These are phyloP conservation scores for Celastrina argiolus DNA, from an alignment of 2,888 invertebrate genomes.

Conservation along the genomic window DNA sequence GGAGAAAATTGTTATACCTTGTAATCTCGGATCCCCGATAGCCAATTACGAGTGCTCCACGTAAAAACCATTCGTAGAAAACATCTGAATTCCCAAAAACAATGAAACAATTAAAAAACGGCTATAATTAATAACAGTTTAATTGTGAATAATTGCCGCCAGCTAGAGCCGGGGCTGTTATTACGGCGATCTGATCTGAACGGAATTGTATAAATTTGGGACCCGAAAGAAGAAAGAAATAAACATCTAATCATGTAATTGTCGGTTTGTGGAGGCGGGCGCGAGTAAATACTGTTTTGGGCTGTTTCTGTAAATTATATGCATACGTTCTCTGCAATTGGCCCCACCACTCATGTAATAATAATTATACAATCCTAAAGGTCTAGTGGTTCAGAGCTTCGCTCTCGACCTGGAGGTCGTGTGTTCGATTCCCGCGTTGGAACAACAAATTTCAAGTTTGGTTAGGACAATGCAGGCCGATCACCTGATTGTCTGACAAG, in stretches of 20 bases:
- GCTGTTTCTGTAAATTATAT: slow-evolving; percentile 27
- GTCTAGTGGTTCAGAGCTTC: no score
- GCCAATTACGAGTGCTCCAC: neutral
- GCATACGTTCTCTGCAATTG: neutral
- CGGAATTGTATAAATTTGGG: slow-evolving; percentile 66
- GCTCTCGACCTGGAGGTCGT: no score
- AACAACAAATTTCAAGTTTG: no score
- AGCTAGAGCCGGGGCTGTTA: slow-evolving; percentile 49
- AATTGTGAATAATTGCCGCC: slow-evolving; percentile 53
- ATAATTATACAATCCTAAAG: no score
- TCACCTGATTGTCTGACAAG: no score
- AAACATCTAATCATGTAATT: slow-evolving; percentile 64
- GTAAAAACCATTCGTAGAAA: slow-evolving; percentile 26
- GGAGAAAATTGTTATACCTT: slow-evolving; percentile 1
- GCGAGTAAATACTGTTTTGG: slow-evolving; percentile 32
- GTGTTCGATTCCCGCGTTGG: no score
- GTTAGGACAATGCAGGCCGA: no score
- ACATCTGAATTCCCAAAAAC: slow-evolving; percentile 28
- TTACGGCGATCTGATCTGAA: slow-evolving; percentile 62
- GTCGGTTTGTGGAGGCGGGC: slow-evolving; percentile 40
- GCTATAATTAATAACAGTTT: slow-evolving; percentile 62
- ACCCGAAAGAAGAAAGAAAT: slow-evolving; percentile 61
- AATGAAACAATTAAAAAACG: slow-evolving; percentile 43
- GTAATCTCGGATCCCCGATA: neutral
- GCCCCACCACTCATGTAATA: neutral